Conservation (phyloP, 1,140 invertebrate genomes). For the Brevipalpus yothersi region DNA sequence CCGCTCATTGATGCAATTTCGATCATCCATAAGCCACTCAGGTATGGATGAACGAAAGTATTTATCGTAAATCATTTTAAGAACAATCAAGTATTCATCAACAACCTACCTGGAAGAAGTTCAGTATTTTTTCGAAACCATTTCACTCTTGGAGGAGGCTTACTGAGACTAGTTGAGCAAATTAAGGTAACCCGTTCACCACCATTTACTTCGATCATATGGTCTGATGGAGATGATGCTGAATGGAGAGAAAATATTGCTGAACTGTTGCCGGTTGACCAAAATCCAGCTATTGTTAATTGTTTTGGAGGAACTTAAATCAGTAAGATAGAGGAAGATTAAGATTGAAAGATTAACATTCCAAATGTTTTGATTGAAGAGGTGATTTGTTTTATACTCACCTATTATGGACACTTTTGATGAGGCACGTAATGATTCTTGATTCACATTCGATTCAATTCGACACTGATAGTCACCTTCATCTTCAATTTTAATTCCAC, state of each 20-base stretch:
- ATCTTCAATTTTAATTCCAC: constrained; percentile 53
- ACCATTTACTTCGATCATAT: constrained; percentile 49
- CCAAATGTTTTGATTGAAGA: background rate
- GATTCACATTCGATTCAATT: background rate
- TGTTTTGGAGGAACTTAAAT: constrained; percentile 4
- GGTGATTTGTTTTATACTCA: background rate
- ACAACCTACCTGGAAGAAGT: constrained; percentile 12
- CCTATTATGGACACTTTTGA: constrained; percentile 3
- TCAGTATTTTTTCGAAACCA: constrained; percentile 44
- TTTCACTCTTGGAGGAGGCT: constrained; percentile 57
- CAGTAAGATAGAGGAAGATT: background rate
- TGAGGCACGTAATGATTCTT: constrained; percentile 4
- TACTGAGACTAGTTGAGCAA: constrained; percentile 54
- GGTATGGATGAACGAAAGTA: too few relatives aligned
- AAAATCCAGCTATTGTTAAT: constrained; percentile 3
- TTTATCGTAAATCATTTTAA: too few relatives aligned
- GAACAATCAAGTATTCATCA: too few relatives aligned
- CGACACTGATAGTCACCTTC: constrained; percentile 48
- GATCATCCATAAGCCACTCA: too few relatives aligned
- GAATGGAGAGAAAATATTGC: background rate
- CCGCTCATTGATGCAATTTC: too few relatives aligned
- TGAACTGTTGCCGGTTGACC: background rate
- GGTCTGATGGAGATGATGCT: constrained; percentile 2
- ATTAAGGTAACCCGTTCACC: constrained; percentile 50
- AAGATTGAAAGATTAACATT: background rate